Base-by-base conservation (phyloP, 2,888 invertebrate species). In the Chloroclysta siterata region DNA sequence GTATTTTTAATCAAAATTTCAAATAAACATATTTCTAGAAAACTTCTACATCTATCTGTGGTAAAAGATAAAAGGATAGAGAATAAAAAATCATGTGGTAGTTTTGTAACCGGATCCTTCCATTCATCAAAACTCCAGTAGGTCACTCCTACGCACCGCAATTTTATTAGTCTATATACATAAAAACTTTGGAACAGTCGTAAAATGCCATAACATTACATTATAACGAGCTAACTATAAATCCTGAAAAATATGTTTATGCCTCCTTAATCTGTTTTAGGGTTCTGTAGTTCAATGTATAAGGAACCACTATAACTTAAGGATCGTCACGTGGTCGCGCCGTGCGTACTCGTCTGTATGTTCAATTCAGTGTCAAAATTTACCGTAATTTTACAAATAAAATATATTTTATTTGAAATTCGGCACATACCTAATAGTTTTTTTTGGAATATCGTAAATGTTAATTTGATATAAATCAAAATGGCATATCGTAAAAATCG, bases 71-170 rank as follows among this genome's bases (percentile, higher is more conserved):
- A 39, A 11, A 39, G 11, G 11, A 39, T 2, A 39, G 6, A 39
- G 11, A 33, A 33, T 8, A 33, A 8, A 33, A 33, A 33, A 8
- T 5, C 33, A 33, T 33, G 33, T 3, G 36, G 10, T 11, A 2
- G 4, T 54, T 66, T 57, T 13, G 68, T 60, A 71, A 72, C 53
- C 47, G 50, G 63, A 71, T 66, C 65, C 65, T 56, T 65, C 61
- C 28, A 63, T 68, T 67, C 60, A 69, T 66, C 62, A 63, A 60
- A 68, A 53, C 46, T 15, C 36, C 66, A 65, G 69, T 65, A 66
- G 65, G 63, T 58, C 63, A 71, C 72, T 65, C 73, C 73, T 71
- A 72, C 72, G 64, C 68, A 44, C 54, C 55, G 53, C 53, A 59
- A 52, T 68, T 70, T 73, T 71, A 73, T 72, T 65, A 62, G 47